phyloP scores from a whole-genome alignment of 2,888 invertebrate species.

The Cetonia aurata region DNA sequence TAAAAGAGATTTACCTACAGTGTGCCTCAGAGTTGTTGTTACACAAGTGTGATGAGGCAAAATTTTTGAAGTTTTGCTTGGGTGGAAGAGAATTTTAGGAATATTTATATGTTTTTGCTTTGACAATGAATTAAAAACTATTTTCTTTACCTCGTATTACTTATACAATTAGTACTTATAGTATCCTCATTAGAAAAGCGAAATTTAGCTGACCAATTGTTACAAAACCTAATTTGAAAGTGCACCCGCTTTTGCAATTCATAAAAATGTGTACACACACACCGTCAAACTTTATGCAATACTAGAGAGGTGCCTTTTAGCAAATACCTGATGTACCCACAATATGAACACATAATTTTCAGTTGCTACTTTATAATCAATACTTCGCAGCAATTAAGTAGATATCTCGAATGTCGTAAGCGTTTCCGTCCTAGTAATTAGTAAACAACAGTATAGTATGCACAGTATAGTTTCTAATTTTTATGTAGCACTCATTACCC shows the following conservation, averaged over 20 bases:
- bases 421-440: slow-evolving; percentile 13
- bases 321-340: not conserved
- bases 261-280: not conserved
- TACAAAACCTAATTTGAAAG: slow-evolving; percentile 5
- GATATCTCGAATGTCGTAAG: not conserved
- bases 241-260: not conserved
- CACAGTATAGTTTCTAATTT: slow-evolving; percentile 7
- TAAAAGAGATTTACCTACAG: slow-evolving; percentile 25
- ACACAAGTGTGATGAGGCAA: too few relatives aligned
- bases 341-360: slow-evolving; percentile 4
- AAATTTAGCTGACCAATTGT: not conserved
- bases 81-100: too few relatives aligned
- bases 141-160: too few relatives aligned
- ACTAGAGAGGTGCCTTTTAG: slow-evolving; percentile 13
- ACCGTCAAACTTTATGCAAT: slow-evolving; percentile 9
- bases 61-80: too few relatives aligned
- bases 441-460: not conserved
- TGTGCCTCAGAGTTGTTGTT: too few relatives aligned
- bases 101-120: too few relatives aligned
- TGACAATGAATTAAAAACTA: too few relatives aligned
- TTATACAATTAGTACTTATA: too few relatives aligned
- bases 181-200: too few relatives aligned
- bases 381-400: slow-evolving; percentile 7
- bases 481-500: not conserved
- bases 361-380: slow-evolving; percentile 14